These are phyloP conservation scores for Campoletis raptor DNA, from an alignment of 2,888 invertebrate genomes.

Conservation along the genomic window DNA sequence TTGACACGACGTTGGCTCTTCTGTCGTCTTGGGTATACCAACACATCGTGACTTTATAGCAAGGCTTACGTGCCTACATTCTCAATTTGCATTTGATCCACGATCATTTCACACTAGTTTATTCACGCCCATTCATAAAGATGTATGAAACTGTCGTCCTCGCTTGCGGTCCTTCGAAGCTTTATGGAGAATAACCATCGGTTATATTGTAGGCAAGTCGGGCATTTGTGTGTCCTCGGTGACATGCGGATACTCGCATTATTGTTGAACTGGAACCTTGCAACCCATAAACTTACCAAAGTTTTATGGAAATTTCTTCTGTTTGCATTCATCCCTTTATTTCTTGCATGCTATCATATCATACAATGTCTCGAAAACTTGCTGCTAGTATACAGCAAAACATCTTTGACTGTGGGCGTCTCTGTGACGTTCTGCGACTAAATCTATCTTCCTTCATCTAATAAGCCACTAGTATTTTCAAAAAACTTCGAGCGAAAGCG, in stretches of 20 bases:
- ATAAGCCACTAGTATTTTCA: neutral
- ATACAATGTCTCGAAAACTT: neutral
- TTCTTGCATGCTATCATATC: neutral
- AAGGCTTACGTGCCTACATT: slow-evolving; percentile 17
- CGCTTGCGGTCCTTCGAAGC: slow-evolving; percentile 6
- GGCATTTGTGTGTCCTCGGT: neutral
- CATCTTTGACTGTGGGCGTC: neutral
- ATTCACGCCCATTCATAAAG: slow-evolving; percentile 22
- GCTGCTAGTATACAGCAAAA: neutral
- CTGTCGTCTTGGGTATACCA: slow-evolving; percentile 31
- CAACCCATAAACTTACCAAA: neutral
- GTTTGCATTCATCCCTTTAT: neutral
- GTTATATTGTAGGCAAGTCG: neutral
- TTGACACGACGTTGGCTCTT: slow-evolving; percentile 30
- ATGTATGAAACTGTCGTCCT: slow-evolving; percentile 49
- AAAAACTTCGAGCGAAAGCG: neutral
- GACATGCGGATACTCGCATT: neutral
- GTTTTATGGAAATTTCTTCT: neutral
- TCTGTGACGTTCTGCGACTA: neutral
- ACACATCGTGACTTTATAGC: slow-evolving; percentile 7
- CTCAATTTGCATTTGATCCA: slow-evolving; percentile 58
- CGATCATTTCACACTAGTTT: slow-evolving; percentile 41
- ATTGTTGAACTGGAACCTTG: neutral
- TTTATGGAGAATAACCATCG: neutral
- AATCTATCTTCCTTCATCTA: neutral